Base-by-base conservation (phyloP, 2,113 vertebrate species). In the Catharus minimus region DNA sequence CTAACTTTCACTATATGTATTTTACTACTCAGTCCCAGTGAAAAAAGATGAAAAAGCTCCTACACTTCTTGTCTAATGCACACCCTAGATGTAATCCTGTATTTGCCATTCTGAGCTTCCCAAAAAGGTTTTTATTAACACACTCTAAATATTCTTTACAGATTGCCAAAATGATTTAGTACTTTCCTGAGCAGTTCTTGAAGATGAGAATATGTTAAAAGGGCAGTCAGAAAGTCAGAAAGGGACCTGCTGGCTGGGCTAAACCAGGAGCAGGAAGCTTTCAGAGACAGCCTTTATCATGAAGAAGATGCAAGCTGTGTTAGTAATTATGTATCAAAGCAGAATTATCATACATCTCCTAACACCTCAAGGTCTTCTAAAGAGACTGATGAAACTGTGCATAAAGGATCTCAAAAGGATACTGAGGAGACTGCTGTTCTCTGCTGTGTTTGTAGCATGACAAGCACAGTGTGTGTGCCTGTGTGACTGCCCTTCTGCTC, bases 41-140 rank as follows among this genome's bases (percentile, higher is more conserved):
- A 82, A 76, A 92, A 76, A 79, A 86, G 47, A 44, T 47, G 11
- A 36, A 76, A 46, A 9, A 39, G 17, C 39, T 80, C 27, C 43
- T 52, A 26, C 30, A 10, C 39, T 49, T 44, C 15, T 5, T 47
- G 22, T 66, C 28, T 32, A 27, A 30, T 23, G 55, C n/a, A 36
- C 43, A 68, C 19, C 13, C 30, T 67, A 56, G 23, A 17, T 15
- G 10, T 55, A 58, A 5, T 73, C 30, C 9, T 32, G 15, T 33
- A 39, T 73, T 89, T 68, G n/a, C 26, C 33, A 36, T 82, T 87
- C 66, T 80, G 60, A 91, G 32, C 19, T 80, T 74, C 43, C 64
- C 8, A 3, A 52, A 82, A 82, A 80, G 7, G 22, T 36, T 80
- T 43, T 32, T 43, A n/a, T 55, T 89, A 72, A 14, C 11, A 33